Evolutionary conservation across 2,113 vertebrate genomes (phyloP), one percentile per base, ranked within the genome.

Genomic region (Esox niger): DNA sequence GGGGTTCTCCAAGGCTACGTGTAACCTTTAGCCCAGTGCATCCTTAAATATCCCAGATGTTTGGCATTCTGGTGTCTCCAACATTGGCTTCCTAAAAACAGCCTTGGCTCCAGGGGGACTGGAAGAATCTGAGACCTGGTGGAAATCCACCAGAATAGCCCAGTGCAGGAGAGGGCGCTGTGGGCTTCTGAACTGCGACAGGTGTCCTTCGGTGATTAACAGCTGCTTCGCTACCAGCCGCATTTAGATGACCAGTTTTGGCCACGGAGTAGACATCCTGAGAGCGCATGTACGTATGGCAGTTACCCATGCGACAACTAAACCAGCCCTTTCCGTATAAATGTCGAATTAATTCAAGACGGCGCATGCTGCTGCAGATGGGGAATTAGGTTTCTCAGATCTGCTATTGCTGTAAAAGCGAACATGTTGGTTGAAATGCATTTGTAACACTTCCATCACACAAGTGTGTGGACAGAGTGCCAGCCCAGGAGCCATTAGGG

Each of bases 71-170:
- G 21, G 21, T 55, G 55, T 47, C 62, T 73, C 11, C 15, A n/a
- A 13, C 32, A n/a, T 32, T n/a, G 68, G 69, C 71, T 75, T 75
- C 79, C 71, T 80, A 84, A 87, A 86, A 86, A 58, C 77, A 77
- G 69, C 68, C 20, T 23, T 1, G 85, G 77, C 88, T 83, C 83
- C 86, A 74, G 49, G 8, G 64, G 73, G 85, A 75, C 80, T 64
- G 69, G 56, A 78, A 69, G 86, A 91, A 88, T 85, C 71, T 60
- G 81, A 88, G 82, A 83, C 86, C 78, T 82, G 85, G 81, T 84
- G 59, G 80, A 89, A 88, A 86, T 87, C 76, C 73, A 88, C 88
- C 78, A 89, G 85, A 90, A 91, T 89, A 90, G 86, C 77, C 64
- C 71, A 66, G 35, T 66, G 49, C 72, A 76, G 78, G 35, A 43